Evolutionary conservation across 2,113 vertebrate species (phyloP), one percentile per base, ranked within the genome.

Genomic region (Ariopsis seemanni): DNA sequence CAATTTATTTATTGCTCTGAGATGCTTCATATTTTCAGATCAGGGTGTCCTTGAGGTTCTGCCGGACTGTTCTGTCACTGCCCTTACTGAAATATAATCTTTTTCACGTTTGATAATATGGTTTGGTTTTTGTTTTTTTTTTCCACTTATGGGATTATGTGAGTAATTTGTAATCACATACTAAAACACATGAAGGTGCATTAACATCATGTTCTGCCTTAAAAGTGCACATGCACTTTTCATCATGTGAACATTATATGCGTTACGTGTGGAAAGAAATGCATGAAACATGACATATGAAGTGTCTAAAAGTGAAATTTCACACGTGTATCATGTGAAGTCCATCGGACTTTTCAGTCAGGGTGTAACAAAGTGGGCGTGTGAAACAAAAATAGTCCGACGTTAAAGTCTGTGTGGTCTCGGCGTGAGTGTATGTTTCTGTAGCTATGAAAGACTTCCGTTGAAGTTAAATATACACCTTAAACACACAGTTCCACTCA

Each of bases 381-480:
- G 50, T 85, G 69, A 17, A 27, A 65, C 65, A 72, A 84, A 62
- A 30, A 65, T 65, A 55, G 65, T 78, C 63, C 0, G 57, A 60
- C 82, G 77, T 75, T 60, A 50, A 88, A 85, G 75, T 85, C 53
- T 83, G 89, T 88, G 89, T 83, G 89, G 89, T 86, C 89, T 27
- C 34, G 62, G 53, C 2, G 11, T 55, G 50, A n/a, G 50, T 42
- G 30, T 42, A 78, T 74, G 12, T 81, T 83, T 82, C 50, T 85
- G 74, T 15, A 88, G 77, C 85, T 89, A 79, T 85, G 82, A 86
- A 86, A 86, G 22, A 17, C 58, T 83, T 78, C 58, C n/a, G 42
- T 57, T 52, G 71, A 69, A 67, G 86, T 90, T 72, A 88, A 86
- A 86, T 55, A 60, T 65, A 62, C 71, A 18, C 63, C 42, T 42